Evolutionary conservation across 2,797 vertebrate genomes (phyloP).

Genomic region (Artibeus jamaicensis): DNA sequence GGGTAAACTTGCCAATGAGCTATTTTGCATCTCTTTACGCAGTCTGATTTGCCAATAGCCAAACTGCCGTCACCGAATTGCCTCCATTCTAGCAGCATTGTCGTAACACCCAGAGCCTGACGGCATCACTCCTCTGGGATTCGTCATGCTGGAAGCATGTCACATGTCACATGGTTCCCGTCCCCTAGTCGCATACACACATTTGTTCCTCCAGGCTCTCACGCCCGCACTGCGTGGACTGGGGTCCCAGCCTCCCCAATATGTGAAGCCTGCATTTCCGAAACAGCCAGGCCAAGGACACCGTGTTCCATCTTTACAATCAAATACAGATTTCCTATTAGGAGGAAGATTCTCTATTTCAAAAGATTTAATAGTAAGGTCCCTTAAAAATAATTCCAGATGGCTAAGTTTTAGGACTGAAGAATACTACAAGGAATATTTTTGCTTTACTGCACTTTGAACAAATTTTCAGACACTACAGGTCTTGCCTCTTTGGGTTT

Average conservation of each 20-base stretch:
- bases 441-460: slow-evolving; percentile 38
- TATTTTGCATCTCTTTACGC: slow-evolving; percentile 52
- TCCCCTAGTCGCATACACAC: background rate
- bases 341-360: slow-evolving; percentile 68
- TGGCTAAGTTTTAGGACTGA: slow-evolving; percentile 62
- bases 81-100: background rate
- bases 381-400: slow-evolving; percentile 76
- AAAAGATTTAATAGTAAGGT: slow-evolving; percentile 74
- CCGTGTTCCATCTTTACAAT: slow-evolving; percentile 75
- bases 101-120: background rate
- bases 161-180: slow-evolving; percentile 9
- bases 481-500: background rate
- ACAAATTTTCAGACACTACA: slow-evolving; percentile 31
- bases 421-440: slow-evolving; percentile 60
- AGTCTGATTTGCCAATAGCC: slow-evolving; percentile 26
- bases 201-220: slow-evolving; percentile 45
- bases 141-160: slow-evolving; percentile 36
- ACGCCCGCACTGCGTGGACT: slow-evolving; percentile 45
- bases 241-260: slow-evolving; percentile 53
- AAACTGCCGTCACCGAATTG: slow-evolving; percentile 39
- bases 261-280: slow-evolving; percentile 60
- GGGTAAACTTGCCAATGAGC: slow-evolving; percentile 36
- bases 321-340: slow-evolving; percentile 74
- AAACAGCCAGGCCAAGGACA: slow-evolving; percentile 58
- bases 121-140: background rate